phyloP scores from a whole-genome alignment of 1,140 invertebrate genomes.

The Drosophila lowei region DNA sequence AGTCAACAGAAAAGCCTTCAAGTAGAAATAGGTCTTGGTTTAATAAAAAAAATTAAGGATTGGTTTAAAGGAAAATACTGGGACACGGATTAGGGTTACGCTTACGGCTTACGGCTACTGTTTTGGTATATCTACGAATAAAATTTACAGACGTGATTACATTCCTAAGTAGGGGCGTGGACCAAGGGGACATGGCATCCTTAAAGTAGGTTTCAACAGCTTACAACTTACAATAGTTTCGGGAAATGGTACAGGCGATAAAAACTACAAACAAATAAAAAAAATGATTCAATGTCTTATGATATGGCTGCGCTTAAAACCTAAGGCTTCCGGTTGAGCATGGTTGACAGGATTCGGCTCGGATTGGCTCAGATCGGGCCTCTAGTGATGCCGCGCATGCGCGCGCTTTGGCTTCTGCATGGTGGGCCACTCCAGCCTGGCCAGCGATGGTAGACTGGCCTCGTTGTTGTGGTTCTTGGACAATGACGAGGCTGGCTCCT shows the following conservation, averaged over 20 bases:
- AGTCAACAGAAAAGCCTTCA: neutral
- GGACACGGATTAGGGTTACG: constrained; percentile 36
- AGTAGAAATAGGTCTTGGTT: constrained; percentile 37
- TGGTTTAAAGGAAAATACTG: constrained; percentile 34
- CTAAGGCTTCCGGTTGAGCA: constrained; percentile 7
- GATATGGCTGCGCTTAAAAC: constrained; percentile 35
- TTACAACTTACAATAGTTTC: constrained; percentile 25
- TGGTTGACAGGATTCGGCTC: no score
- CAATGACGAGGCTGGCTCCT: constrained; percentile 48
- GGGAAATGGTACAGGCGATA: constrained; percentile 39
- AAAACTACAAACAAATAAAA: constrained; percentile 20
- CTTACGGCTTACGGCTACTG: constrained; percentile 44
- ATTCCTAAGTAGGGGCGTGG: constrained; percentile 42
- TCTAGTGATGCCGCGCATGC: constrained; percentile 45
- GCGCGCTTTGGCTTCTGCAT: constrained; percentile 51
- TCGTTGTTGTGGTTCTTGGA: constrained; percentile 38
- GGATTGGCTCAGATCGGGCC: neutral
- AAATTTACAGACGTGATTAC: constrained; percentile 49
- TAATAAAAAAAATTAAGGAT: constrained; percentile 20
- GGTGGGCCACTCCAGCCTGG: constrained; percentile 44
- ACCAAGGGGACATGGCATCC: neutral
- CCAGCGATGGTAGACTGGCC: constrained; percentile 38
- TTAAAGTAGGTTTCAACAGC: constrained; percentile 49
- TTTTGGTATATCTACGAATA: constrained; percentile 54
- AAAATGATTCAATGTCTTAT: constrained; percentile 40